A percentile compares a stretch with the other conserved stretches of the same genome.
Conservation (phyloP, 2,113 vertebrate species). For the Dicerorhinus sumatrensis region DNA sequence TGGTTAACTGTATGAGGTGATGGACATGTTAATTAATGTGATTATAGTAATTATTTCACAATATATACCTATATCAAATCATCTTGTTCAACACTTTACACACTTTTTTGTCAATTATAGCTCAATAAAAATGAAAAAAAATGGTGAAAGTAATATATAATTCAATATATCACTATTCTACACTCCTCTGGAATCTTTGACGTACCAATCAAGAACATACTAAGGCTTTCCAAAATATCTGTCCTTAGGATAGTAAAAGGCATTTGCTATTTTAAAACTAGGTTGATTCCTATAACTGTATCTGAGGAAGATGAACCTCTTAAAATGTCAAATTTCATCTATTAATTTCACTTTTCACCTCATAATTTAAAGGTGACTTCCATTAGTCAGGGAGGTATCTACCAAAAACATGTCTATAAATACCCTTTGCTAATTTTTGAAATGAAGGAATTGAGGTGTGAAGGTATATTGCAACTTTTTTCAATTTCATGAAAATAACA, state of each 20-base stretch:
- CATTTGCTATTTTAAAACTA: slow-evolving; percentile 4
- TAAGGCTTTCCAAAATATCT: not conserved
- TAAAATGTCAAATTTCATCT: slow-evolving; percentile 34
- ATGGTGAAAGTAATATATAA: not conserved
- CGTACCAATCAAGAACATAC: not conserved
- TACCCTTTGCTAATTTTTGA: not conserved
- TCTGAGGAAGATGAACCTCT: not conserved
- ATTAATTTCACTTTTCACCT: slow-evolving; percentile 25
- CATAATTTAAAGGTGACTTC: slow-evolving; percentile 42
- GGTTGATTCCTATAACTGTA: not conserved
- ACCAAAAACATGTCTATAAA: slow-evolving; percentile 18
- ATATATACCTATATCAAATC: not conserved
- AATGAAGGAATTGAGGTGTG: not conserved
- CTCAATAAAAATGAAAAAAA: not conserved
- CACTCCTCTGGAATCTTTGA: not conserved
- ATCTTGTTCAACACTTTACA: not conserved
- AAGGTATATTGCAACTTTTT: not conserved
- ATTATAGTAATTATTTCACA: not conserved
- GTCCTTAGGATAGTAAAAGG: not conserved
- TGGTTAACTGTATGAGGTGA: not conserved
- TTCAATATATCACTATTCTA: not conserved
- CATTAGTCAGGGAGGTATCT: not conserved
- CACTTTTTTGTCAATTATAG: not conserved
- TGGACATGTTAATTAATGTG: not conserved
- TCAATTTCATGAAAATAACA: not conserved